Evolutionary conservation across 64 coral and sea anemone genomes (phyloP).

Genomic region (Astreopora myriophthalma): DNA sequence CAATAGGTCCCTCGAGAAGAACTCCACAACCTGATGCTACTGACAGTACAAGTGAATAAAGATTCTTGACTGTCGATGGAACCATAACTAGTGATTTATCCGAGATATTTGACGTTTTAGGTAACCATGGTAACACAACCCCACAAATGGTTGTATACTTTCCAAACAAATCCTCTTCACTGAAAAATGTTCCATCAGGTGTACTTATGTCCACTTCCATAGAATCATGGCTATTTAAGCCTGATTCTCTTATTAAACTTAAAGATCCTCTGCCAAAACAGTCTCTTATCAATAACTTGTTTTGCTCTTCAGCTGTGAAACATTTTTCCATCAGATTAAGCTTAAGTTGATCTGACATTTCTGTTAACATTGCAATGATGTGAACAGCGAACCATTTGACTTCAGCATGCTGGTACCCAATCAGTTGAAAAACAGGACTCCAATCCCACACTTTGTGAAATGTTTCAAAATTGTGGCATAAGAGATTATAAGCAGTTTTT

Average conservation of each 20-base stretch:
- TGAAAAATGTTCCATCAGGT: conserved; percentile 27
- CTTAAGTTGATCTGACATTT: conserved; percentile 71
- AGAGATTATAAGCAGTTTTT: conserved; percentile 86
- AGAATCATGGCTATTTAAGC: not conserved
- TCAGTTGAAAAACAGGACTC: conserved; percentile 59
- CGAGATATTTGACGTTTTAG: not conserved
- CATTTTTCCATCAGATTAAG: conserved; percentile 51
- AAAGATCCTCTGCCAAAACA: not conserved
- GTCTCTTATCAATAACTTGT: conserved; percentile 15
- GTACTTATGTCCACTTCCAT: conserved; percentile 27
- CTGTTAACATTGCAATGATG: conserved; percentile 78
- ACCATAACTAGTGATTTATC: conserved; percentile 73
- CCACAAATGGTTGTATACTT: conserved; percentile 58
- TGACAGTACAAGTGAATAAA: conserved; percentile 83
- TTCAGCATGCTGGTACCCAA: conserved; percentile 31
- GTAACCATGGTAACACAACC: conserved; percentile 67
- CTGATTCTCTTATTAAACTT: not conserved
- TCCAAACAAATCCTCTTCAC: conserved; percentile 83
- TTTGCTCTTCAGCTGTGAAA: conserved; percentile 56
- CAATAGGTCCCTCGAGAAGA: conserved; percentile 87
- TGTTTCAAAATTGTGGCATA: conserved; percentile 63
- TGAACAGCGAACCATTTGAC: conserved; percentile 66
- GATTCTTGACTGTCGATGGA: conserved; percentile 68
- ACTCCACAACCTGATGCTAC: conserved; percentile 79
- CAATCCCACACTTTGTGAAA: conserved; percentile 69